Evolutionary conservation across 92 coral and sea anemone species (phyloP).

Genomic region (Micromussa lordhowensis): DNA sequence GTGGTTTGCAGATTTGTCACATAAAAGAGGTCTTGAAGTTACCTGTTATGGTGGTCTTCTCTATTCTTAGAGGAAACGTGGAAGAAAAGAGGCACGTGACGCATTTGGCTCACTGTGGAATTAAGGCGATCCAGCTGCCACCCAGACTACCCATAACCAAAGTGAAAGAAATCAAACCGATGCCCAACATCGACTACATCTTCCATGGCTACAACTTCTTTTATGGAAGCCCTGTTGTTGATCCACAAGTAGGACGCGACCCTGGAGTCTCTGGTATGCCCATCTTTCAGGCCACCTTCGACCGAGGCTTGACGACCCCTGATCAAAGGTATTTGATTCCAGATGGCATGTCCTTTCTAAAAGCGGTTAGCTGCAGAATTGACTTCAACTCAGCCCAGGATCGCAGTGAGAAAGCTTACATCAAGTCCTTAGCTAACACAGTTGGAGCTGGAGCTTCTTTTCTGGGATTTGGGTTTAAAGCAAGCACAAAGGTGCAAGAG

Average conservation of each 20-base stretch:
- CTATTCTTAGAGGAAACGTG: neutral
- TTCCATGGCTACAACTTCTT: slow-evolving; percentile 50
- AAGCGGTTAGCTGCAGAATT: slow-evolving; percentile 22
- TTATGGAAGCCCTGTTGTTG: slow-evolving; percentile 40
- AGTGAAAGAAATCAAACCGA: neutral
- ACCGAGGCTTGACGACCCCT: slow-evolving; percentile 3
- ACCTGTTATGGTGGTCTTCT: neutral
- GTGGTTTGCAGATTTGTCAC: slow-evolving; percentile 14
- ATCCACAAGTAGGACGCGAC: slow-evolving; percentile 33
- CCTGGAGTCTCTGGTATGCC: slow-evolving; percentile 51
- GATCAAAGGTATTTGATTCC: slow-evolving; percentile 43
- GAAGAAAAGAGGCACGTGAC: neutral
- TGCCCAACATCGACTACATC: slow-evolving; percentile 44
- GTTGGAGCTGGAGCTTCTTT: slow-evolving; percentile 7
- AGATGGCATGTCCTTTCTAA: slow-evolving; percentile 36
- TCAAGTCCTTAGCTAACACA: slow-evolving; percentile 16
- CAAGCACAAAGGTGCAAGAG: slow-evolving; percentile 14
- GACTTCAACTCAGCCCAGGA: slow-evolving; percentile 10
- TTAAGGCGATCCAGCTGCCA: slow-evolving; percentile 3
- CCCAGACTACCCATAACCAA: slow-evolving; percentile 8
- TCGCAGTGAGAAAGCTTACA: slow-evolving; percentile 28
- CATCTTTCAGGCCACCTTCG: slow-evolving; percentile 31
- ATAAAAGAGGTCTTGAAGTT: slow-evolving; percentile 7
- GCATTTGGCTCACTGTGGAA: neutral
- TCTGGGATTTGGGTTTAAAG: slow-evolving; percentile 28